These are phyloP conservation scores for Phataginus tricuspis DNA, from an alignment of 2,797 vertebrate genomes.

Conservation along the genomic window DNA sequence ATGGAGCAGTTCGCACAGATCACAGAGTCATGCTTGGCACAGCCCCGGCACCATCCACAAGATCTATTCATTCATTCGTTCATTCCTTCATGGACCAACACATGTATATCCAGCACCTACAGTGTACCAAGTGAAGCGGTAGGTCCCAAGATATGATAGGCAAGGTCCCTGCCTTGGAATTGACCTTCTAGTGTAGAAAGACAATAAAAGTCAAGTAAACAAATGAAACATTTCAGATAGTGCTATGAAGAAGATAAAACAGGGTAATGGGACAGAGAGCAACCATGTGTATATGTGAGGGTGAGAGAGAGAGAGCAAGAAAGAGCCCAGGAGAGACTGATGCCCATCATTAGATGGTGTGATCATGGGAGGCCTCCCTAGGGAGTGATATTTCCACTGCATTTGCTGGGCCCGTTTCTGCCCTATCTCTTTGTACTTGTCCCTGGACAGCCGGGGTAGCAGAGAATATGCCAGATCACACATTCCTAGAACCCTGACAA, in stretches of 20 bases:
- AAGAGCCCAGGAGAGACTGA: background rate
- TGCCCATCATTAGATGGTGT: background rate
- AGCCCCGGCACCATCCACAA: background rate
- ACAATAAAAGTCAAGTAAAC: background rate
- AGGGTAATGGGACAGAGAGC: background rate
- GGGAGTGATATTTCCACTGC: background rate
- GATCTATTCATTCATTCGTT: background rate
- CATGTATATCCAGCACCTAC: background rate
- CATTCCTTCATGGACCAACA: background rate
- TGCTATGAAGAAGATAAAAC: slow-evolving; percentile 39
- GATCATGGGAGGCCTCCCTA: background rate
- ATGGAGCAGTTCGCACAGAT: slow-evolving; percentile 12
- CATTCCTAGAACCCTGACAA: background rate
- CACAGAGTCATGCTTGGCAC: background rate
- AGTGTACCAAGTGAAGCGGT: background rate
- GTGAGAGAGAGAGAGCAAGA: background rate
- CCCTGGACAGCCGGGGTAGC: background rate
- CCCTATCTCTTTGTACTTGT: background rate
- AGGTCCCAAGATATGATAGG: background rate
- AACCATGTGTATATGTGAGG: background rate
- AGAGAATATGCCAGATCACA: background rate
- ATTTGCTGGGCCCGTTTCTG: background rate
- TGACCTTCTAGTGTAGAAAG: slow-evolving; percentile 10
- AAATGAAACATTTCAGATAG: slow-evolving; percentile 21
- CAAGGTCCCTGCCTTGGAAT: background rate